Base-by-base conservation (phyloP, 2,797 vertebrate species). In the Cirrhinus mrigala region DNA sequence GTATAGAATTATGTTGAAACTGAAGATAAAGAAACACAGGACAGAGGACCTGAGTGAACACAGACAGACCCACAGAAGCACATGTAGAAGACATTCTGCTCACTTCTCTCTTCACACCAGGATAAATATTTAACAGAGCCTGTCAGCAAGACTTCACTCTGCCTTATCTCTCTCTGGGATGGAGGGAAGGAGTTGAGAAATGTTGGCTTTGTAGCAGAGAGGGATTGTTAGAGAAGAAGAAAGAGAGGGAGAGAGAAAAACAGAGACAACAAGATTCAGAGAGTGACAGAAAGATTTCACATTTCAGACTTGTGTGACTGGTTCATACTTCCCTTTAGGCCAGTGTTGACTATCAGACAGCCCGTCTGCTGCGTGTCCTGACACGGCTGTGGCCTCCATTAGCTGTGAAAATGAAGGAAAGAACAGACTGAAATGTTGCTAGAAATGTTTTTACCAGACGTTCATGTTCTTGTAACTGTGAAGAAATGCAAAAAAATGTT, bases 71-170 rank as follows among this genome's bases (percentile, higher is more conserved):
- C 90, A 91, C 87, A 86, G 89, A 88, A 90, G 88, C 87, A 84
- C 82, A 89, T 88, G 85, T 84, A 93, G 93, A 95, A 93, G 94
- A 94, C 92, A 93, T 93, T 94, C 93, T 91, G 90, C 92, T 94
- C 91, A 91, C 92, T 90, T 92, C 88, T 87, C 80, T 82, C 48
- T 44, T 66, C 76, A 91, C 91, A 91, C 92, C 91, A 93, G 92
- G 90, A 93, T 95, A 94, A 95, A 95, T 94, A 95, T 95, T 94
- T 94, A 92, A 94, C 92, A 82, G 85, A 91, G 92, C 85, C 92
- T 93, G 94, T 94, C 93, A 94, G 87, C 81, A 84, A 82, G 82
- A 83, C 89, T 89, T 90, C 68, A 69, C 78, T 79, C 78, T 83
- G 79, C 79, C 85, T 86, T 87, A 86, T 90, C 77, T 88, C 62